Evolutionary conservation across 2,888 invertebrate genomes (phyloP).

Genomic region (Allacma fusca): DNA sequence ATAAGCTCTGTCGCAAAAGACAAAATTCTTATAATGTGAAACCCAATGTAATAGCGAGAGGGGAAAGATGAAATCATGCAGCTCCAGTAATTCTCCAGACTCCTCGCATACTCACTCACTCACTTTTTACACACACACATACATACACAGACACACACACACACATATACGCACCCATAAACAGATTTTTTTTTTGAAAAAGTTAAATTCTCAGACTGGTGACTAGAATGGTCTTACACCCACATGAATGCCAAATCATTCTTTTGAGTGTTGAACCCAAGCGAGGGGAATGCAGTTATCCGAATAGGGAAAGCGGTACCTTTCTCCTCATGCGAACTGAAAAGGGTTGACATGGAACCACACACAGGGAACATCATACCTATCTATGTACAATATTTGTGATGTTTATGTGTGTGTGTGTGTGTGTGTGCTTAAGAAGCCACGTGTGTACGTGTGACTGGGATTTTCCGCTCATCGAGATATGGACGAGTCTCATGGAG

Average conservation of each 20-base stretch:
- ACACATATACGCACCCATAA: background rate
- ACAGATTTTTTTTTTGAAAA: background rate
- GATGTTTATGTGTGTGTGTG: conserved; percentile 8
- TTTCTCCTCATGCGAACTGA: background rate
- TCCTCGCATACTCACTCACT: too few species aligned
- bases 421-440: background rate
- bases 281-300: conserved; percentile 7
- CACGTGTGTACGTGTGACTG: background rate
- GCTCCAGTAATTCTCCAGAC: conserved; percentile 22
- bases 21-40: background rate
- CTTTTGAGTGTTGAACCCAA: conserved; percentile 1
- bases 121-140: background rate
- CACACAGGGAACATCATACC: background rate
- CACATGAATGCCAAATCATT: conserved; percentile 20
- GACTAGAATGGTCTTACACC: background rate
- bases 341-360: background rate
- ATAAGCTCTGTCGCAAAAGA: background rate
- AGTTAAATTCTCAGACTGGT: conserved; percentile 3
- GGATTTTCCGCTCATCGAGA: background rate
- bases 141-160: background rate
- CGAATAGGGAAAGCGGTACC: background rate
- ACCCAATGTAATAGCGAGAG: conserved; percentile 7
- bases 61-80: conserved; percentile 28
- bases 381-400: too few species aligned
- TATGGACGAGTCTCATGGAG: conserved; percentile 2